Evolutionary conservation across 2,797 vertebrate species (phyloP), one percentile per base, ranked within the genome.

Genomic region (Lycodopsis pacificus): DNA sequence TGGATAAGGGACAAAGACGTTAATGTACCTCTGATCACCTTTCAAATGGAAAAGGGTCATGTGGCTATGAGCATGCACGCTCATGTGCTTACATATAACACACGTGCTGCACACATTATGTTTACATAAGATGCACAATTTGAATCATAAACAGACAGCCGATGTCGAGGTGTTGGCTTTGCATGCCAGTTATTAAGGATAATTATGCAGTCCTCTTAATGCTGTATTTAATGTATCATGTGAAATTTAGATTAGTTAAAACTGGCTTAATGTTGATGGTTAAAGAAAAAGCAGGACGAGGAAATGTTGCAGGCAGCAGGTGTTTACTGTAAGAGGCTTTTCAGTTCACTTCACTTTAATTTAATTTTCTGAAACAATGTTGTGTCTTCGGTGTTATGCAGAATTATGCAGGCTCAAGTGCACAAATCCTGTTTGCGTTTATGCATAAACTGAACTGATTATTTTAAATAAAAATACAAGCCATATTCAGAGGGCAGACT

Each of bases 311-410:
- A 65, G 36, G 61, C 36, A 27, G 51, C 53, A 86, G 82, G 71
- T 87, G 81, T 89, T 80, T 89, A 42, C 1, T 25, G 36, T 42
- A 80, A 85, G 81, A 88, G 80, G 88, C 80, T 92, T 88, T 91
- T 71, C 53, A 17, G 57, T 71, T 51, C 65, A 75, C 48, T 71
- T 51, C 65, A 75, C 48, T 86, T 85, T 79, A 38, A 72, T 81
- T 83, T 64, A 44, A 90, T 91, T 87, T 81, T 79, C 65, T 67
- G 38, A 88, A 91, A 81, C 62, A 78, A 61, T 38, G 38, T 6
- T 6, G 34, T 27, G 3, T 46, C 34, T 71, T 71, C 65, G 65
- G 69, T 62, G 58, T 63, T 74, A 30, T 69, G 22, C 36, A 61
- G 73, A 81, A 67, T 79, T 83, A 84, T 81, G 56, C 57, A 68